A percentile compares a stretch with the other conserved stretches of the same genome.
Conservation (phyloP, 2,113 vertebrate species). For the Chloropsis hardwickii region DNA sequence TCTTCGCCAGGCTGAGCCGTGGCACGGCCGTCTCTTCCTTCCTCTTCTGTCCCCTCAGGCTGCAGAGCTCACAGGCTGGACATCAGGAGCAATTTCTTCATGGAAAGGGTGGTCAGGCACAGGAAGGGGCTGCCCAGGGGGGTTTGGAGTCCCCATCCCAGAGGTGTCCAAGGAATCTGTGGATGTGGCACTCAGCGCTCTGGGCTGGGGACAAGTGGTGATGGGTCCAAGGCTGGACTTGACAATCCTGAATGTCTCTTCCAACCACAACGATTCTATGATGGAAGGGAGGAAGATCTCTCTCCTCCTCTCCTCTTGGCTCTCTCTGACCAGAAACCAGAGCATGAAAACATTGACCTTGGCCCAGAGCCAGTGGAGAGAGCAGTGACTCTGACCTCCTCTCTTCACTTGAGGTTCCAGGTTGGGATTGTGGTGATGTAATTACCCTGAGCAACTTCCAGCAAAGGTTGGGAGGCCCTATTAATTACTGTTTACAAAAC, state of each 20-base stretch:
- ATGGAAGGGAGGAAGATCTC: background rate
- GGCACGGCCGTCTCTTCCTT: fast-evolving
- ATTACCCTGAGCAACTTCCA: constrained; percentile 43
- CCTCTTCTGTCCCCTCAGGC: fast-evolving
- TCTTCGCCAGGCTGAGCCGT: background rate
- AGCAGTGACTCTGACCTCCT: background rate
- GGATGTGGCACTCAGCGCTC: background rate
- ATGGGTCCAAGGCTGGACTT: background rate
- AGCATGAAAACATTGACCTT: background rate
- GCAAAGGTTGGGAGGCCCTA: background rate
- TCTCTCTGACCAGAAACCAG: background rate
- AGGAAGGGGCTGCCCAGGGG: background rate
- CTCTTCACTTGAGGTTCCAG: constrained; percentile 24
- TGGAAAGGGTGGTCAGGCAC: background rate
- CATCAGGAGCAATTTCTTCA: background rate
- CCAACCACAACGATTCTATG: background rate
- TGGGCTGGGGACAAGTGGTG: background rate
- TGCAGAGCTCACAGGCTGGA: background rate
- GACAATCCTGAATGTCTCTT: background rate
- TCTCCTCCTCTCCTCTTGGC: background rate
- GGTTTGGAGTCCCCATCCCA: background rate
- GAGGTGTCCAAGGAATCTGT: background rate
- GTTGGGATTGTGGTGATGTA: background rate
- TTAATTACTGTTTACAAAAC: constrained; percentile 60
- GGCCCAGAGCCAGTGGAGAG: background rate